Evolutionary conservation across 2,797 vertebrate species (phyloP).

Genomic region (Mus minutoides): DNA sequence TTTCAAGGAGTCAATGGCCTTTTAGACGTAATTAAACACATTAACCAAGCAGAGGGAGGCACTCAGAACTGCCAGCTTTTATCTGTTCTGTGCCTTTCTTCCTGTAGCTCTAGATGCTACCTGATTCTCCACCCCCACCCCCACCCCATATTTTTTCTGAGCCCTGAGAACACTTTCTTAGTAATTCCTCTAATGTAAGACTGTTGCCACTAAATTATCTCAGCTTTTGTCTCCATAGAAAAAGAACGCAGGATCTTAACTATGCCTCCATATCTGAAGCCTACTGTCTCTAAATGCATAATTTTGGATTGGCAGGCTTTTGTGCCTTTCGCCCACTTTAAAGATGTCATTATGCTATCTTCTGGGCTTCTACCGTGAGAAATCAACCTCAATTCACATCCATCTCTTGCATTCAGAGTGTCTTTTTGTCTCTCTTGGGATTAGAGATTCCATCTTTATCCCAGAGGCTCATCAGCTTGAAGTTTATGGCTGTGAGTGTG

Average conservation of each 20-base stretch:
- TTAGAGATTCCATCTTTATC: neutral
- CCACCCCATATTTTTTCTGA: neutral
- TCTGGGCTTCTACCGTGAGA: neutral
- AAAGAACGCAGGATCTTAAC: neutral
- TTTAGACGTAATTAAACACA: neutral
- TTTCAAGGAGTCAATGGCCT: neutral
- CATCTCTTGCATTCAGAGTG: neutral
- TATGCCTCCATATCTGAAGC: neutral
- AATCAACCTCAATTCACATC: neutral
- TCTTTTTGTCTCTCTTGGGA: neutral
- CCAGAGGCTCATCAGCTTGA: neutral
- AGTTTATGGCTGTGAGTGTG: neutral
- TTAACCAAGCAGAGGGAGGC: neutral
- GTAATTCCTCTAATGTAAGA: neutral
- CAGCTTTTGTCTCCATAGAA: slow-evolving; percentile 2
- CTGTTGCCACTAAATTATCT: neutral
- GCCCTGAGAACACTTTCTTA: neutral
- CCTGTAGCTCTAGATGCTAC: neutral
- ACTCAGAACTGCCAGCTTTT: neutral
- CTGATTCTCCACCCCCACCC: neutral
- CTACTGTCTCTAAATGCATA: neutral
- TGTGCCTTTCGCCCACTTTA: neutral
- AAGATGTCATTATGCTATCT: neutral
- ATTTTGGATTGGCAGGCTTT: neutral
- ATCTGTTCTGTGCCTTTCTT: neutral